These are phyloP conservation scores for Nycteola revayana DNA, from an alignment of 2,888 invertebrate species.

Conservation along the genomic window DNA sequence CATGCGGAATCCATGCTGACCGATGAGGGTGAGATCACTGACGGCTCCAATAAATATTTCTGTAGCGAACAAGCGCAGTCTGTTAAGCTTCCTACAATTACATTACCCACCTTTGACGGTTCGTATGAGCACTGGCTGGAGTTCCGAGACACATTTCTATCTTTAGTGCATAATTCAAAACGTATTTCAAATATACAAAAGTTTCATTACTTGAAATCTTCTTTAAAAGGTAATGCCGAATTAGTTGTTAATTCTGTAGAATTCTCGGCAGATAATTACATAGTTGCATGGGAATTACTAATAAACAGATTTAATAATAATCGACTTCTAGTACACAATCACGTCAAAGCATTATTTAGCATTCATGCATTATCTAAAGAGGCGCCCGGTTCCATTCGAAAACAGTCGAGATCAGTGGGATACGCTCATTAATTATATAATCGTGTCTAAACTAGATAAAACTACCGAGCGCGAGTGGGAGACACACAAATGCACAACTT, in stretches of 20 bases:
- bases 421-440: not conserved
- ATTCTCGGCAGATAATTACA: constrained; percentile 2
- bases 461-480: constrained; percentile 1
- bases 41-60: too few species aligned
- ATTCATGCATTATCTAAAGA: not conserved
- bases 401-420: not conserved
- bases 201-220: not conserved
- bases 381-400: not conserved
- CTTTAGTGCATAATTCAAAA: not conserved
- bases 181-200: too few species aligned
- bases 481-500: not conserved
- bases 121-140: not conserved
- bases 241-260: constrained; percentile 1
- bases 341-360: constrained; percentile 1
- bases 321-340: too few species aligned
- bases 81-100: not conserved
- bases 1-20: too few species aligned
- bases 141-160: not conserved
- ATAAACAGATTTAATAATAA: not conserved
- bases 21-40: too few species aligned
- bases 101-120: not conserved
- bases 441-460: not conserved
- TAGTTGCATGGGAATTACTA: constrained; percentile 1
- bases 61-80: not conserved
- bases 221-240: not conserved